These are phyloP conservation scores for Brachypteracias leptosomus DNA, from an alignment of 2,113 vertebrate genomes.

Conservation along the genomic window DNA sequence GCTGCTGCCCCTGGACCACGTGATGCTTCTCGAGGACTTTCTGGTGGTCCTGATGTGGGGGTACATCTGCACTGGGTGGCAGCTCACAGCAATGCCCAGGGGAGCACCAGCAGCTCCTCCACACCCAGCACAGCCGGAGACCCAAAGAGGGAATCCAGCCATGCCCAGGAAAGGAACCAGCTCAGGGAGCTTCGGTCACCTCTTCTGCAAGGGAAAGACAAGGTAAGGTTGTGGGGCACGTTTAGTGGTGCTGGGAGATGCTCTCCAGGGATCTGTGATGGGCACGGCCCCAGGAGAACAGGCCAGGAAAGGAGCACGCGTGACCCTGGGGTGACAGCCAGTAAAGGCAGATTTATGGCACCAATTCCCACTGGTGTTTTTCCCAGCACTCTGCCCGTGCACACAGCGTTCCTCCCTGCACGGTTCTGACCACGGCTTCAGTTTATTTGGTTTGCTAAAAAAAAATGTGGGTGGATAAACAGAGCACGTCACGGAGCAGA, in stretches of 20 bases:
- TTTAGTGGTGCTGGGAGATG: neutral
- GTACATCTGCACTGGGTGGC: no score
- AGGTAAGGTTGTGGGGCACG: accelerated
- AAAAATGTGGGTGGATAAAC: neutral
- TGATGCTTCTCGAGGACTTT: neutral
- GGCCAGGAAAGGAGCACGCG: neutral
- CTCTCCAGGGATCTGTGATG: neutral
- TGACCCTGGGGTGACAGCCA: neutral
- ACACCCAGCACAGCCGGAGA: no score
- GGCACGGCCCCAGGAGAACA: neutral
- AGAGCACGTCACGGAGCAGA: neutral
- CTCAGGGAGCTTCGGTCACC: neutral
- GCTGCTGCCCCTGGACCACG: neutral
- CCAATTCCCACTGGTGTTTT: neutral
- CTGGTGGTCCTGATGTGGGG: neutral
- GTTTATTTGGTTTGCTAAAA: neutral
- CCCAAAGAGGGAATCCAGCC: no score
- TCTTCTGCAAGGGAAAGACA: neutral
- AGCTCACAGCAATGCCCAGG: neutral
- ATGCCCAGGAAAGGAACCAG: neutral
- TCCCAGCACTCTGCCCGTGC: neutral
- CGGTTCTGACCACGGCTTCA: neutral
- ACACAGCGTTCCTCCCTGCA: neutral
- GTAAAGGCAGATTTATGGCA: neutral
- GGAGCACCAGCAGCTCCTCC: neutral